Evolutionary conservation across 2,888 invertebrate genomes (phyloP).

Genomic region (Polydrusus cervinus): DNA sequence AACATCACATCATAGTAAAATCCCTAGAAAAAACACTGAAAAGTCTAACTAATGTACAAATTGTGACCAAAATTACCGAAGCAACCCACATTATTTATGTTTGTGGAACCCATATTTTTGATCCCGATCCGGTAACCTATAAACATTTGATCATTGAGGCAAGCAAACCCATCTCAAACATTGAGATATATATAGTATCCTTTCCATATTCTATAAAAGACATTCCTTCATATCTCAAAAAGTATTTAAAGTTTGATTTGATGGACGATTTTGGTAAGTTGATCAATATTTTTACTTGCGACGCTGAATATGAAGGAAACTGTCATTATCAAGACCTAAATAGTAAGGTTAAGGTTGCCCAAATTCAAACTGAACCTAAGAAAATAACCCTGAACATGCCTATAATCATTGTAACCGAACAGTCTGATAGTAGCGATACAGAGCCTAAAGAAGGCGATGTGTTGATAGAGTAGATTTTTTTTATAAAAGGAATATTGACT

Average conservation of each 20-base stretch:
- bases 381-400: conserved; percentile 56
- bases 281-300: conserved; percentile 55
- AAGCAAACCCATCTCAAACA: conserved; percentile 50
- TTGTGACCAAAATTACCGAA: conserved; percentile 56
- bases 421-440: conserved; percentile 52
- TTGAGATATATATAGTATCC: conserved; percentile 54
- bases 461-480: conserved; percentile 36
- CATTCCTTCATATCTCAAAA: conserved; percentile 55
- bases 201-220: conserved; percentile 59
- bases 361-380: conserved; percentile 55
- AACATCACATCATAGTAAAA: conserved; percentile 59
- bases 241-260: conserved; percentile 55
- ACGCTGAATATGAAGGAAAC: conserved; percentile 48
- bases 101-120: conserved; percentile 53
- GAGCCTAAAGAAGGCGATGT: conserved; percentile 58
- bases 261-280: conserved; percentile 59
- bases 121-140: conserved; percentile 56
- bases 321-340: conserved; percentile 54
- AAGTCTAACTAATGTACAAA: conserved; percentile 54
- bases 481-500: not conserved
- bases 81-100: conserved; percentile 60
- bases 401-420: conserved; percentile 59
- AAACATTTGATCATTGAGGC: conserved; percentile 57
- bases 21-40: conserved; percentile 57
- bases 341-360: conserved; percentile 55